These are phyloP conservation scores for Natrix natrix DNA, from an alignment of 2,797 vertebrate genomes.

Conservation along the genomic window DNA sequence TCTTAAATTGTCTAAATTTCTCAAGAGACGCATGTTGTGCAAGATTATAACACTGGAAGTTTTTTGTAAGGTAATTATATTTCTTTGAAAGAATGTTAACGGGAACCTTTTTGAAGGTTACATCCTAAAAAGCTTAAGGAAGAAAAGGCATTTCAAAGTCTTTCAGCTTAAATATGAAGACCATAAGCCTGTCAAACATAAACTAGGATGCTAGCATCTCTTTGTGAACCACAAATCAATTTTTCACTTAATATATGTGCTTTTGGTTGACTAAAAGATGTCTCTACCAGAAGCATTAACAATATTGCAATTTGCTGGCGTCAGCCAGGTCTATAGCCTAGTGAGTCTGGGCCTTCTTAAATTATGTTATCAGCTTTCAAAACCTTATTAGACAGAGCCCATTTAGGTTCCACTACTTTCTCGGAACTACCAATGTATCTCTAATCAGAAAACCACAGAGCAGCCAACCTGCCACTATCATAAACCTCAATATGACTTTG, in stretches of 20 bases:
- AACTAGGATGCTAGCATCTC: slow-evolving; percentile 55
- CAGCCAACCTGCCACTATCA: slow-evolving; percentile 80
- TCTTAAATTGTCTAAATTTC: slow-evolving; percentile 67
- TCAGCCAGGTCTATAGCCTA: slow-evolving; percentile 69
- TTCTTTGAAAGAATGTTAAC: slow-evolving; percentile 63
- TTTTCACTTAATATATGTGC: slow-evolving; percentile 77
- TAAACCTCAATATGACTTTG: slow-evolving; percentile 83
- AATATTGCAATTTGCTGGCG: slow-evolving; percentile 71
- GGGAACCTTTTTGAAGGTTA: slow-evolving; percentile 54
- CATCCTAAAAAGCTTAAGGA: slow-evolving; percentile 40
- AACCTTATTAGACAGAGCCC: slow-evolving; percentile 86
- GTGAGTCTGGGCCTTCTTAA: slow-evolving; percentile 72
- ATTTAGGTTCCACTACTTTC: slow-evolving; percentile 84
- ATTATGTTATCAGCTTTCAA: slow-evolving; percentile 87
- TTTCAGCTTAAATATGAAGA: slow-evolving; percentile 47
- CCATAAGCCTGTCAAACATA: slow-evolving; percentile 50
- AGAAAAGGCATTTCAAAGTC: slow-evolving; percentile 46
- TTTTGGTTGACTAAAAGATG: slow-evolving; percentile 71
- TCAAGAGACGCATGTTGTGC: slow-evolving; percentile 46
- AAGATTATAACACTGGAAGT: slow-evolving; percentile 61
- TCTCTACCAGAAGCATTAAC: slow-evolving; percentile 71
- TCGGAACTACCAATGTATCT: slow-evolving; percentile 81
- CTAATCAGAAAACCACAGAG: slow-evolving; percentile 76
- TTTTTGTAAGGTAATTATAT: slow-evolving; percentile 63
- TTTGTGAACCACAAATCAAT: slow-evolving; percentile 69